phyloP scores from a whole-genome alignment of 2,797 vertebrate species.

The Pseudomugil gertrudae region DNA sequence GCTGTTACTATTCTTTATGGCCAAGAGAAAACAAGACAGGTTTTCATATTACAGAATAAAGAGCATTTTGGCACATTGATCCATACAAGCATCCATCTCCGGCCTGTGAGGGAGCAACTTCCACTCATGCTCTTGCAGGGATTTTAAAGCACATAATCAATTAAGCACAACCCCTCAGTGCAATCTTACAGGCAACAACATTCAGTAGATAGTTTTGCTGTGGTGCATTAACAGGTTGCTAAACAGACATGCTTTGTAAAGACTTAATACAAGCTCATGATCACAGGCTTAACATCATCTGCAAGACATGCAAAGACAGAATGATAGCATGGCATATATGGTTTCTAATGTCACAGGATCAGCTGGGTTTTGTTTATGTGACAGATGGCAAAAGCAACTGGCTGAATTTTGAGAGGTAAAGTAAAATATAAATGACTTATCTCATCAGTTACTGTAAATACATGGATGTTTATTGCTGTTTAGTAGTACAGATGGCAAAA shows the following conservation, averaged over 20 bases:
- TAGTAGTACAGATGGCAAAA: not conserved
- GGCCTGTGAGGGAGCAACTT: constrained; percentile 46
- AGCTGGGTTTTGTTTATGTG: not conserved
- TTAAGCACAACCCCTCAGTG: not conserved
- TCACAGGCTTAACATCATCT: not conserved
- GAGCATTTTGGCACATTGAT: constrained; percentile 16
- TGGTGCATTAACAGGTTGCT: not conserved
- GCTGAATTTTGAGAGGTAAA: not conserved
- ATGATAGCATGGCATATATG: not conserved
- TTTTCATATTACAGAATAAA: not conserved
- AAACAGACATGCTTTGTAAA: not conserved
- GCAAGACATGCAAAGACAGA: not conserved
- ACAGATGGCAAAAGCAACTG: not conserved
- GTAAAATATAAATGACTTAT: not conserved
- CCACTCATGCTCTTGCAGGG: constrained; percentile 64
- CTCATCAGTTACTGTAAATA: not conserved
- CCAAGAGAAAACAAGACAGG: not conserved
- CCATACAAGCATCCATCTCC: constrained; percentile 42
- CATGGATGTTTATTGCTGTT: not conserved
- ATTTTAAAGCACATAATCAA: not conserved
- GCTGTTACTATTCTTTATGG: not conserved
- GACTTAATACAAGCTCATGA: not conserved
- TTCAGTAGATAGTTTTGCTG: not conserved
- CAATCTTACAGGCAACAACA: constrained; percentile 38
- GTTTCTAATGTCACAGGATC: not conserved